Evolutionary conservation across 2,113 vertebrate genomes (phyloP).

Genomic region (Equus przewalskii): DNA sequence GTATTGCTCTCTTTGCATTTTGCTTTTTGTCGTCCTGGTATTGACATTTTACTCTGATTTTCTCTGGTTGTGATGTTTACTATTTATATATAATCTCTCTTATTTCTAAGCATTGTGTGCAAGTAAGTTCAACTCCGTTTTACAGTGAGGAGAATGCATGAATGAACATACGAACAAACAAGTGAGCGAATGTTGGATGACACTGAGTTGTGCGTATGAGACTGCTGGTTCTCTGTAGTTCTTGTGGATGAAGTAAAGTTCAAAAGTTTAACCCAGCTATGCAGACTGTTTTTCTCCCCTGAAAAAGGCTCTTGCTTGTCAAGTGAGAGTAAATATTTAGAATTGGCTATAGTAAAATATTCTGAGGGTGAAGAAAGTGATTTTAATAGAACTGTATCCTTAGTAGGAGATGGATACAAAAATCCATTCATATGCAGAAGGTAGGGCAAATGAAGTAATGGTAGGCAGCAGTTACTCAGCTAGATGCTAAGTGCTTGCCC

Average conservation of each 20-base stretch:
- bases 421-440: conserved; percentile 45
- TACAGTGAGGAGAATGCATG: neutral
- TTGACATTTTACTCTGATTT: conserved; percentile 13
- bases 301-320: conserved; percentile 63
- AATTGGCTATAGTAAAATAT: conserved; percentile 65
- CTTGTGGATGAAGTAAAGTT: conserved; percentile 62
- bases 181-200: neutral
- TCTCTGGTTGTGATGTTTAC: neutral
- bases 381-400: conserved; percentile 70
- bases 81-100: neutral
- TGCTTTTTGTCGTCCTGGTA: neutral
- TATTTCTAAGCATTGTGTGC: neutral
- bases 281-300: conserved; percentile 71
- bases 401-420: conserved; percentile 39
- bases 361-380: conserved; percentile 67
- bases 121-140: neutral
- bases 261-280: conserved; percentile 65
- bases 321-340: conserved; percentile 75
- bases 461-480: neutral
- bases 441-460: neutral
- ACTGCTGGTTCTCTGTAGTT: neutral
- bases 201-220: neutral
- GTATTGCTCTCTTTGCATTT: neutral
- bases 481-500: neutral
- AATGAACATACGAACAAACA: neutral